Base-by-base conservation (phyloP, 2,888 invertebrate species). In the Seira musarum region DNA sequence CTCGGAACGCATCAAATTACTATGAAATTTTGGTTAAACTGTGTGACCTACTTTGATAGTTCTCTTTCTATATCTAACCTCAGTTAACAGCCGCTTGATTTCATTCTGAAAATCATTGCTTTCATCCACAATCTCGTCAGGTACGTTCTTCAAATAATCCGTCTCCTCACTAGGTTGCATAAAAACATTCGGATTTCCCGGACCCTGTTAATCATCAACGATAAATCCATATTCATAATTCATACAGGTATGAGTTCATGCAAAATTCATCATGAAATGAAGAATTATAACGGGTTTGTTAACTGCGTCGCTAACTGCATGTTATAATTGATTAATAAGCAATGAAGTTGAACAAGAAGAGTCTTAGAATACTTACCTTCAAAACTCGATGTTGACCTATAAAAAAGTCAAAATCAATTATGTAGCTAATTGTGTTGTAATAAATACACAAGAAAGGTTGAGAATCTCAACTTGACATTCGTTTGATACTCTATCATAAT, bases 371-470 rank as follows among this genome's bases (percentile, higher is more conserved):
- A 83, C 86, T 88, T 89, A 93, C 94, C 91, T 94, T 92, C 81
- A 94, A 87, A 0, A 97, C 92, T 76, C 92, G 90, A 89, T 97
- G 95, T 88, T 95, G 93, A 30, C 30, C 30, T 30, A 94, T 93
- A 70, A 98, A 93, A 88, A 96, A 96, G 88, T 98, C 97, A 71
- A 98, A n/a, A n/a, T n/a, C n/a, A n/a, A n/a, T n/a, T n/a, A n/a
- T n/a, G n/a, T n/a, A n/a, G n/a, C n/a, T n/a, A n/a, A n/a, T n/a
- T n/a, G n/a, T n/a, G n/a, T n/a, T n/a, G n/a, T n/a, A n/a, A n/a
- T n/a, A n/a, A n/a, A n/a, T n/a, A n/a, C n/a, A n/a, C n/a, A n/a
- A n/a, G n/a, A n/a, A n/a, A n/a, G n/a, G n/a, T n/a, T n/a, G n/a
- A n/a, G n/a, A n/a, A n/a, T n/a, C n/a, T n/a, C n/a, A n/a, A n/a